phyloP scores from a whole-genome alignment of 2,888 invertebrate genomes.

The Noctua pronuba region DNA sequence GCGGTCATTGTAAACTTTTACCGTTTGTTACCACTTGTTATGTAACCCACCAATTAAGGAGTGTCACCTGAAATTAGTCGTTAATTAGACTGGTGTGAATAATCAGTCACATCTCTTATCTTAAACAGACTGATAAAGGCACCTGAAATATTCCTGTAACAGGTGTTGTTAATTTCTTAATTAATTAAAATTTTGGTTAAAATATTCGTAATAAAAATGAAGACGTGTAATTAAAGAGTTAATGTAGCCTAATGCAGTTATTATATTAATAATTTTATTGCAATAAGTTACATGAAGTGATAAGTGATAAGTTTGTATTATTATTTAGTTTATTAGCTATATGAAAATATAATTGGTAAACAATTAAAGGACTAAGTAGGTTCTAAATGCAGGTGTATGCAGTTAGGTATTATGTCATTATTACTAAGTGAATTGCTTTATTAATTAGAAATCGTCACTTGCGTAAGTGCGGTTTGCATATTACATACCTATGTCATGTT shows the following conservation, averaged over 20 bases:
- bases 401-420: neutral
- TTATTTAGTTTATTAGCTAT: neutral
- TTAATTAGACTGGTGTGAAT: constrained; percentile 17
- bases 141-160: constrained; percentile 3
- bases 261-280: neutral
- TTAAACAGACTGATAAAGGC: neutral
- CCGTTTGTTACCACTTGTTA: constrained; percentile 54
- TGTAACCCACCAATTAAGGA: constrained; percentile 71
- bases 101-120: constrained; percentile 4
- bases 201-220: constrained; percentile 17
- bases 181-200: neutral
- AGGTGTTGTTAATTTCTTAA: constrained; percentile 24
- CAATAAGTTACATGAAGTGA: neutral
- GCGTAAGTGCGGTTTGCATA: neutral
- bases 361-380: neutral
- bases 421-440: neutral
- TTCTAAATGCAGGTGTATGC: too few species aligned
- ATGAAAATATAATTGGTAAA: neutral
- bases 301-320: neutral
- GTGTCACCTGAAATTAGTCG: constrained; percentile 67
- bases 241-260: neutral
- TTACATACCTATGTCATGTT: neutral
- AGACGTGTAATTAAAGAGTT: neutral
- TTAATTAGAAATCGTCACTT: neutral
- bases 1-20: constrained; percentile 57